phyloP scores from a whole-genome alignment of 2,797 vertebrate species.

The Nothura maculosa region DNA sequence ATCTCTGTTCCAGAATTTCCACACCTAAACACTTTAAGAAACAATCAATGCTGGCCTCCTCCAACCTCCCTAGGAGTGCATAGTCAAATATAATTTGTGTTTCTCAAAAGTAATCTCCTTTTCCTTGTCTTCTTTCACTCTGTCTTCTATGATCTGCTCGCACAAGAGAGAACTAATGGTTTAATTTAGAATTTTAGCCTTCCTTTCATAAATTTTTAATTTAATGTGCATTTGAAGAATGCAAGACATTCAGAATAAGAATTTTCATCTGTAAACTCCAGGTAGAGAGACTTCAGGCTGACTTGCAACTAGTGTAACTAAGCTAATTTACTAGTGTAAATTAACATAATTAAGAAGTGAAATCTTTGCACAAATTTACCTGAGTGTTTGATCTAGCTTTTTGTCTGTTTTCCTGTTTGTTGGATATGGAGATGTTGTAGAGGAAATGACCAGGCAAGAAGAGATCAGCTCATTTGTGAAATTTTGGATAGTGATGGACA shows the following conservation, averaged over 20 bases:
- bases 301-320: not conserved
- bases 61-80: not conserved
- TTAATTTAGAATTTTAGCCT: conserved; percentile 2
- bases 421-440: not conserved
- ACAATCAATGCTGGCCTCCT: not conserved
- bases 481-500: not conserved
- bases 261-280: not conserved
- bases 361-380: not conserved
- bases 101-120: not conserved
- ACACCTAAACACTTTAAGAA: not conserved
- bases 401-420: not conserved
- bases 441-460: not conserved
- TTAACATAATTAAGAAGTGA: not conserved
- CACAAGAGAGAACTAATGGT: not conserved
- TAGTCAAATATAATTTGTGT: conserved; percentile 4
- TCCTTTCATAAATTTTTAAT: conserved; percentile 29
- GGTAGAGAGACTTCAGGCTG: not conserved
- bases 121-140: not conserved
- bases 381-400: not conserved
- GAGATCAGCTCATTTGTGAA: not conserved
- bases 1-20: not conserved
- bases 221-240: not conserved
- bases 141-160: conserved; percentile 1
- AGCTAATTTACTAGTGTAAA: not conserved
- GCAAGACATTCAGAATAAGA: not conserved